Evolutionary conservation across 2,113 vertebrate genomes (phyloP).

Genomic region (Nipponia nippon): DNA sequence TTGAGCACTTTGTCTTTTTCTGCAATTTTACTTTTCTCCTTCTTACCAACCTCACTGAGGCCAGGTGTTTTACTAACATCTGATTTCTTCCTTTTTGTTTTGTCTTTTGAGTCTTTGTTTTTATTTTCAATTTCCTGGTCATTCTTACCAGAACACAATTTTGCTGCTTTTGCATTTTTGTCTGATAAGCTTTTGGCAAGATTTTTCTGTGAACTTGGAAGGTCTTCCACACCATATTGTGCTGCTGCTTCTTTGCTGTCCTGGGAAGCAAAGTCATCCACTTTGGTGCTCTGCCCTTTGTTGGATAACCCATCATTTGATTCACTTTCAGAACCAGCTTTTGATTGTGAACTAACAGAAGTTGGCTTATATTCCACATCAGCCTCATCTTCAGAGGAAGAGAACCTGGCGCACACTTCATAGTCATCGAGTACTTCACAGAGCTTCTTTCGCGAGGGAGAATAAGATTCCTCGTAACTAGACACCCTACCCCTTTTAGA

Average conservation of each 20-base stretch:
- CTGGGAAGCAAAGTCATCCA: background rate
- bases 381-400: slow-evolving; percentile 84
- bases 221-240: slow-evolving; percentile 51
- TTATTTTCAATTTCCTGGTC: slow-evolving; percentile 66
- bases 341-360: slow-evolving; percentile 60
- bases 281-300: slow-evolving; percentile 3
- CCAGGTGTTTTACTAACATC: background rate
- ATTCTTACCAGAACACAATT: background rate
- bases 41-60: slow-evolving; percentile 63
- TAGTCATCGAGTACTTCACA: slow-evolving; percentile 67
- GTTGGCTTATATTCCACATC: slow-evolving; percentile 68
- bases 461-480: slow-evolving; percentile 69
- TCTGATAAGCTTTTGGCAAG: background rate
- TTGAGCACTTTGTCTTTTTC: slow-evolving; percentile 59
- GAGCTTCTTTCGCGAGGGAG: slow-evolving; percentile 74
- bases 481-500: slow-evolving; percentile 41
- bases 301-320: background rate
- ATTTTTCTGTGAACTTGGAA: background rate
- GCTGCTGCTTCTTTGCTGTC: slow-evolving; percentile 56
- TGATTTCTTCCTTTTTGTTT: slow-evolving; percentile 46
- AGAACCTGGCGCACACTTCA: slow-evolving; percentile 73
- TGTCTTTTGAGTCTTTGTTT: slow-evolving; percentile 46
- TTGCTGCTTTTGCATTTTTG: slow-evolving; percentile 41
- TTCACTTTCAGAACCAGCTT: slow-evolving; percentile 24
- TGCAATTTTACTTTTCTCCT: slow-evolving; percentile 70